Evolutionary conservation across 2,113 vertebrate species (phyloP).

Genomic region (Ictalurus punctatus): DNA sequence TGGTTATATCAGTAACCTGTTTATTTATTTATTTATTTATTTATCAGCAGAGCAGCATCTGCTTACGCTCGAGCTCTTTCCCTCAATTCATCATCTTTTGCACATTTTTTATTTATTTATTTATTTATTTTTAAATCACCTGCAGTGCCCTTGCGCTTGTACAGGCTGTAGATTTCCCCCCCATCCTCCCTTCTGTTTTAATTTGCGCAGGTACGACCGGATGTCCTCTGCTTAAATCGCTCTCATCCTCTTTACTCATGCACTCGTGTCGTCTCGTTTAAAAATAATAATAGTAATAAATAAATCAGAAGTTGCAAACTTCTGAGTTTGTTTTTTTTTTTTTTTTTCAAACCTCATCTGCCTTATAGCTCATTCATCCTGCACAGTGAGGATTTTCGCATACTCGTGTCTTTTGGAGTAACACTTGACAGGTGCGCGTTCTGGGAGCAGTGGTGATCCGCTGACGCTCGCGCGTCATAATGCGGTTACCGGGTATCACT

Average conservation of each 20-base stretch:
- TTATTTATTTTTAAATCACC: not conserved
- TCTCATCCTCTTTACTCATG: not conserved
- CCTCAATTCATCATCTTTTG: not conserved
- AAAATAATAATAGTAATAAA: not conserved
- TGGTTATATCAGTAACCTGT: not conserved
- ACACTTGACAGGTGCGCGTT: not conserved
- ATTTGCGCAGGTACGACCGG: not conserved
- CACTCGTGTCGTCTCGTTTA: not conserved
- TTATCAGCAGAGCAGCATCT: slow-evolving; percentile 45
- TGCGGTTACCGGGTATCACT: slow-evolving; percentile 75
- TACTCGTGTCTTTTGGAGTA: not conserved
- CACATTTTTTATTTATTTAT: not conserved
- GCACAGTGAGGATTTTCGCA: not conserved
- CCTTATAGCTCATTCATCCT: no score
- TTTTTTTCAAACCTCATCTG: not conserved
- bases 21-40: slow-evolving; percentile 54
- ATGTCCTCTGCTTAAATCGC: not conserved
- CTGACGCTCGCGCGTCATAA: slow-evolving; percentile 76
- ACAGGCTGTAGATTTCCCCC: not conserved
- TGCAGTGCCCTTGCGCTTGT: slow-evolving; percentile 5
- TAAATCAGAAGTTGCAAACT: not conserved
- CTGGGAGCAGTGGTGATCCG: slow-evolving; percentile 25
- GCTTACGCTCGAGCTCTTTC: not conserved
- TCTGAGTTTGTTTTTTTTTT: not conserved
- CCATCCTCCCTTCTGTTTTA: not conserved